Evolutionary conservation across 1,140 invertebrate species (phyloP), one percentile per base, ranked within the genome.

Genomic region (Meloidogyne exigua): DNA sequence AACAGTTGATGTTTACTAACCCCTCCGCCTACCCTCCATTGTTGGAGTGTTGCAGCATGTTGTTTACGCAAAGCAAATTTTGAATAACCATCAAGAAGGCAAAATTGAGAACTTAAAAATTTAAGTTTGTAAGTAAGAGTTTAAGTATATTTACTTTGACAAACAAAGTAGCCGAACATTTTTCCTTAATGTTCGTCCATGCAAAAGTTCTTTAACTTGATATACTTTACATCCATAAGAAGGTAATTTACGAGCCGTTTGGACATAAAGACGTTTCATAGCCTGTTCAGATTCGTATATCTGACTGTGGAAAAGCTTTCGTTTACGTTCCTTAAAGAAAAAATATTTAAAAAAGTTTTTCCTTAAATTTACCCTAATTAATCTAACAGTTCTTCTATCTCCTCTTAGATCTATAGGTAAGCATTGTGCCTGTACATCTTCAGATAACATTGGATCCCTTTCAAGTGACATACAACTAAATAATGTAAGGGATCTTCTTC

Each of bases 231-330:
- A 92, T 11, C 91, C 90, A 86, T 90, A 91, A 5, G 91, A 89
- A 4, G 91, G 91, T 57, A 92, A 87, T 68, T 91, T 89, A 78
- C 90, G 90, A 82, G 83, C 84, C 4, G 84, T 86, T 83, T 85
- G 70, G 74, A 84, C 89, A 85, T 92, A 92, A 26, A 92, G 88
- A 77, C 91, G 91, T 85, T 92, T 92, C 79, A 92, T 87, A 76
- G 91, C 91, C 10, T 90, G 83, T 81, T 92, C 91, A 36, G 89
- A 91, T 78, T 92, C 91, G 81, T 92, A 92, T 15, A 92, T 89
- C 12, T 91, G 90, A 4, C 90, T 91, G 80, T 92, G 91, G 85
- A 91, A 92, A 21, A 92, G 84, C 83, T 92, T 92, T 70, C 91
- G 89, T 85, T 92, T 91, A 88, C 92, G 90, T 87, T 93, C 91